Evolutionary conservation across 2,113 vertebrate species (phyloP).

Genomic region (Struthidea cinerea): DNA sequence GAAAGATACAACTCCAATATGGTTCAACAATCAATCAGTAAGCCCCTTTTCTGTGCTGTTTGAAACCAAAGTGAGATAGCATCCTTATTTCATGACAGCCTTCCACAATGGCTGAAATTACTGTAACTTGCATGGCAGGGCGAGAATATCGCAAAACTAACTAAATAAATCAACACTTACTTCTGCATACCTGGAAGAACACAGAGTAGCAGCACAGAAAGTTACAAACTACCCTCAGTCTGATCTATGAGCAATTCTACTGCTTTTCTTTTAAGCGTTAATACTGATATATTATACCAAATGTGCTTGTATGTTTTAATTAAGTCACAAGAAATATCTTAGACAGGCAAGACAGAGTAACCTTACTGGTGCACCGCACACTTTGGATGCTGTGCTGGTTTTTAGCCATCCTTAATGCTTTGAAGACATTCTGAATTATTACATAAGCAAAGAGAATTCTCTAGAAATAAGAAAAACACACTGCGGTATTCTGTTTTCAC

Average conservation of each 20-base stretch:
- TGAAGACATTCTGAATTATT: background rate
- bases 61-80: background rate
- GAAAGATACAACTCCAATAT: background rate
- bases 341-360: constrained; percentile 51
- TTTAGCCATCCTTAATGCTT: constrained; percentile 67
- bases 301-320: background rate
- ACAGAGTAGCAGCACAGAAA: background rate
- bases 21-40: background rate
- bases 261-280: background rate
- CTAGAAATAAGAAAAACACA: background rate
- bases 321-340: background rate
- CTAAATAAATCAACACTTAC: background rate
- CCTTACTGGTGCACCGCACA: constrained; percentile 38
- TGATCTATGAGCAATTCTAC: background rate
- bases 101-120: background rate
- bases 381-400: background rate
- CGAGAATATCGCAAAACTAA: background rate
- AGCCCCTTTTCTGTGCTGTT: background rate
- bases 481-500: background rate
- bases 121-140: background rate
- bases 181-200: background rate
- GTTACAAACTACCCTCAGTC: background rate
- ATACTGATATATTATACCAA: constrained; percentile 40
- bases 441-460: background rate
- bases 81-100: background rate